Percentiles rank a stretch among this genome's conserved stretches.
These are phyloP conservation scores for Stegophylla sp. DNA, from an alignment of 2,888 invertebrate species.

Conservation along the genomic window DNA sequence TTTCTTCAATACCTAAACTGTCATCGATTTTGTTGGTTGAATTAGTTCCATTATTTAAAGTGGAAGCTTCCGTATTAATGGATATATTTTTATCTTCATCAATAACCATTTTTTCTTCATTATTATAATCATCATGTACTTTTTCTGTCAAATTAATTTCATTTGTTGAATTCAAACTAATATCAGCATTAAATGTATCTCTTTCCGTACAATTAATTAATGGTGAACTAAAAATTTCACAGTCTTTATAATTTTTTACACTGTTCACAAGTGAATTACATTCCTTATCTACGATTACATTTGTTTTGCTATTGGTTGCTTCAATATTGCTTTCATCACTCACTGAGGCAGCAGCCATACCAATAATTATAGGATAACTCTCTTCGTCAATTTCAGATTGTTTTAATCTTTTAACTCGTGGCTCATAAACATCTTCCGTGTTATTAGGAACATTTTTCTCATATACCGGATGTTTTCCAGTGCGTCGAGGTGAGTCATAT, in stretches of 20 bases:
- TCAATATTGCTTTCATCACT: neutral
- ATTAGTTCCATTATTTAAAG: neutral
- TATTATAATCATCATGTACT: too few relatives aligned
- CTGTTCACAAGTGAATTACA: neutral
- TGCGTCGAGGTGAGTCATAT: neutral
- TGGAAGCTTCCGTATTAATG: neutral
- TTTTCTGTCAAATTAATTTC: too few relatives aligned
- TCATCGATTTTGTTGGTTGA: neutral
- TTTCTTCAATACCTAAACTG: neutral
- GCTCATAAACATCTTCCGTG: neutral
- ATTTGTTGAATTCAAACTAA: too few relatives aligned
- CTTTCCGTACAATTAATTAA: too few relatives aligned
- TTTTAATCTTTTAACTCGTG: conserved; percentile 23
- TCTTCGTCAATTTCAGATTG: neutral
- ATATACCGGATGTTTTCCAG: conserved; percentile 14
- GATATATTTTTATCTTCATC: neutral
- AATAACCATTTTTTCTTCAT: neutral
- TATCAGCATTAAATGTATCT: too few relatives aligned
- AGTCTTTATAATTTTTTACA: too few relatives aligned
- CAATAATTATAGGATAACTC: neutral
- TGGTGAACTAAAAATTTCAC: too few relatives aligned
- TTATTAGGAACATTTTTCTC: conserved; percentile 13
- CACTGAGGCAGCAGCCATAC: neutral
- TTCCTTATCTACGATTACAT: neutral
- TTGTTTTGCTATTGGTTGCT: too few relatives aligned